Percentiles rank a stretch among this genome's conserved stretches.
Evolutionary conservation across 1,140 invertebrate species (phyloP).

Genomic region (Sarcophaga peregrina): DNA sequence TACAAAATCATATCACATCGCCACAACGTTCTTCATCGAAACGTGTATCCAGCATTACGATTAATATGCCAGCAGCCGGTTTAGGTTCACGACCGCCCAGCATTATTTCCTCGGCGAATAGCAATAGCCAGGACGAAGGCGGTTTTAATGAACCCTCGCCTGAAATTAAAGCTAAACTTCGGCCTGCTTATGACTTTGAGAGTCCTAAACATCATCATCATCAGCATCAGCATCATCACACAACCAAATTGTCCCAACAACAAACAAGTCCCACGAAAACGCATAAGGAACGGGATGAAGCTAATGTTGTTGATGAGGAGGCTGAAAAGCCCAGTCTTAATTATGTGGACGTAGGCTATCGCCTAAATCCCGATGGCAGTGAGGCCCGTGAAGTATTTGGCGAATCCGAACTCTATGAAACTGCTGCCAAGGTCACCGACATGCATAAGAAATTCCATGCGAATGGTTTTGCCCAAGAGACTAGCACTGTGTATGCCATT

Average conservation of each 20-base stretch:
- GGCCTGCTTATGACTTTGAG: constrained; percentile 65
- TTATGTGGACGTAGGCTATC: constrained; percentile 65
- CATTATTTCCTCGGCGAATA: constrained; percentile 67
- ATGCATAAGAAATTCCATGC: constrained; percentile 63
- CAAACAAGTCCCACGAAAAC: constrained; percentile 28
- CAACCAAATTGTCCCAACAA: background rate
- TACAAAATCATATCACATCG: constrained; percentile 49
- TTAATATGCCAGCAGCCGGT: constrained; percentile 74
- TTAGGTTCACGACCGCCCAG: constrained; percentile 69
- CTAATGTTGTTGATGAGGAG: constrained; percentile 16
- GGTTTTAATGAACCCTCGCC: constrained; percentile 75
- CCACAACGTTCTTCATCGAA: constrained; percentile 57
- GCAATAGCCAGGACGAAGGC: constrained; percentile 69
- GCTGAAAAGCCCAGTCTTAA: constrained; percentile 54
- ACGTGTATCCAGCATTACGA: constrained; percentile 66
- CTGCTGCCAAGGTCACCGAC: constrained; percentile 58
- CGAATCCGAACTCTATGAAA: constrained; percentile 62
- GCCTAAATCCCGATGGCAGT: constrained; percentile 65
- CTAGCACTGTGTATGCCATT: constrained; percentile 63
- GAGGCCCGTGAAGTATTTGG: constrained; percentile 61
- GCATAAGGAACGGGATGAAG: background rate
- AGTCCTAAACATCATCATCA: constrained; percentile 32
- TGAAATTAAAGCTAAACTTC: constrained; percentile 73
- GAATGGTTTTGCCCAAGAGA: constrained; percentile 60
- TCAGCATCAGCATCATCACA: constrained; percentile 1